These are phyloP conservation scores for Crossocerus cetratus DNA, from an alignment of 2,888 invertebrate genomes.

Conservation along the genomic window DNA sequence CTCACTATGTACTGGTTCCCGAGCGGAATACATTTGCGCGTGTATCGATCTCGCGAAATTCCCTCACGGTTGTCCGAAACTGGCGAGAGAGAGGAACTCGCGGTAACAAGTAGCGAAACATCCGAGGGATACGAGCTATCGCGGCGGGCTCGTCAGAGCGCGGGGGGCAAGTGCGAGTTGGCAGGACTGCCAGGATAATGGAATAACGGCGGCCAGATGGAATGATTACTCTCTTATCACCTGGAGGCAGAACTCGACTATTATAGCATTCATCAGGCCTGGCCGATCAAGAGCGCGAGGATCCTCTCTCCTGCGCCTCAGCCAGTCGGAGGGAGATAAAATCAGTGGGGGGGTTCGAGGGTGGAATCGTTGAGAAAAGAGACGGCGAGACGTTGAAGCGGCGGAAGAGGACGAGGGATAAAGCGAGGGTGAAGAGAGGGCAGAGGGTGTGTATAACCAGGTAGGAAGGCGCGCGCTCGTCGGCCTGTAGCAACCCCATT, in stretches of 20 bases:
- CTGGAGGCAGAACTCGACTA: conserved; percentile 57
- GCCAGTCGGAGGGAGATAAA: background rate
- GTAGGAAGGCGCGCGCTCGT: conserved; percentile 39
- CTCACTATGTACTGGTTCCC: too few species aligned
- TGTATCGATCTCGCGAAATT: too few species aligned
- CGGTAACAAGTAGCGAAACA: too few species aligned
- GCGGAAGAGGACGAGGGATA: conserved; percentile 6
- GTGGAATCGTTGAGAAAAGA: too few species aligned
- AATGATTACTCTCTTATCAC: conserved; percentile 70
- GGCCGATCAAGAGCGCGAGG: conserved; percentile 29
- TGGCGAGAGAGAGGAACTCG: too few species aligned
- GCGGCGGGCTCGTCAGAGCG: too few species aligned
- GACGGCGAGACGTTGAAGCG: background rate
- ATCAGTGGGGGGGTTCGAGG: too few species aligned
- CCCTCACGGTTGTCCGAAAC: too few species aligned
- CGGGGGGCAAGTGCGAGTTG: too few species aligned
- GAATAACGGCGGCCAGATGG: conserved; percentile 64
- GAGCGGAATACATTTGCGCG: too few species aligned
- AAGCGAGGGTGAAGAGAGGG: background rate
- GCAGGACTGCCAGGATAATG: conserved; percentile 46
- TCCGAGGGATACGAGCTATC: too few species aligned
- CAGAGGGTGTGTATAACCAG: conserved; percentile 45
- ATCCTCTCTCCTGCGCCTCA: background rate
- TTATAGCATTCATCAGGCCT: conserved; percentile 65
- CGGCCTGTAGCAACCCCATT: conserved; percentile 69